Conservation (phyloP, 2,888 invertebrate genomes). For the Parnassius mnemosyne region DNA sequence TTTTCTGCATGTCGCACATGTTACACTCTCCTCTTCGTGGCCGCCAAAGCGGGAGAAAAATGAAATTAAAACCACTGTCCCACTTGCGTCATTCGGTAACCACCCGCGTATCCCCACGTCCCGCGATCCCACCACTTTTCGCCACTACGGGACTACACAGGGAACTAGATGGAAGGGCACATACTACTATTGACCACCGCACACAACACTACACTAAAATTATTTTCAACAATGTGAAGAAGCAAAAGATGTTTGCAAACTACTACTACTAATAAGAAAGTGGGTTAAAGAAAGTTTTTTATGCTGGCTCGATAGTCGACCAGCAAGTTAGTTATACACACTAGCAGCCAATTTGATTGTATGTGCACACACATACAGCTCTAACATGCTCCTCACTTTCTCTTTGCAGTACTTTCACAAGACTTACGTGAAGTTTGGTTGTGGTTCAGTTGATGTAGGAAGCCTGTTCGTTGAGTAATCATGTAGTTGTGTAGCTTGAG, state of each 20-base stretch:
- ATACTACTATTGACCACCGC: conserved; percentile 68
- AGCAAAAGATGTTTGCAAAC: conserved; percentile 68
- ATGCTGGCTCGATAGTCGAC: conserved; percentile 61
- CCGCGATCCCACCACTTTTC: conserved; percentile 66
- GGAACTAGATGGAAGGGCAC: conserved; percentile 73
- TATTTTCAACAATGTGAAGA: conserved; percentile 60
- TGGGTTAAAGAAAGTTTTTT: conserved; percentile 81
- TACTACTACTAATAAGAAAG: conserved; percentile 62
- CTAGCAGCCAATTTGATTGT: conserved; percentile 46
- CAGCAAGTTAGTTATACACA: conserved; percentile 63
- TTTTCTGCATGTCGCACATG: conserved; percentile 78
- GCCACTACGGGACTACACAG: conserved; percentile 66
- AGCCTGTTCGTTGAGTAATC: conserved; percentile 48
- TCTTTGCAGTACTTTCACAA: conserved; percentile 79
- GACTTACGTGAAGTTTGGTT: conserved; percentile 58
- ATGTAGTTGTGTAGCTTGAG: conserved; percentile 19
- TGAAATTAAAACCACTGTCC: conserved; percentile 56
- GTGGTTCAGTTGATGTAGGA: conserved; percentile 65
- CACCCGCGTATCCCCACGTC: conserved; percentile 63
- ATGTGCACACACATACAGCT: conserved; percentile 53
- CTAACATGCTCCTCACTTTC: conserved; percentile 75
- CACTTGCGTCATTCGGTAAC: conserved; percentile 57
- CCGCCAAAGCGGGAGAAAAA: conserved; percentile 56
- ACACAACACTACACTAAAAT: conserved; percentile 68
- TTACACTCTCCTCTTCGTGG: conserved; percentile 40